Conservation (phyloP, 2,888 invertebrate species). For the Lasioglossum morio region DNA sequence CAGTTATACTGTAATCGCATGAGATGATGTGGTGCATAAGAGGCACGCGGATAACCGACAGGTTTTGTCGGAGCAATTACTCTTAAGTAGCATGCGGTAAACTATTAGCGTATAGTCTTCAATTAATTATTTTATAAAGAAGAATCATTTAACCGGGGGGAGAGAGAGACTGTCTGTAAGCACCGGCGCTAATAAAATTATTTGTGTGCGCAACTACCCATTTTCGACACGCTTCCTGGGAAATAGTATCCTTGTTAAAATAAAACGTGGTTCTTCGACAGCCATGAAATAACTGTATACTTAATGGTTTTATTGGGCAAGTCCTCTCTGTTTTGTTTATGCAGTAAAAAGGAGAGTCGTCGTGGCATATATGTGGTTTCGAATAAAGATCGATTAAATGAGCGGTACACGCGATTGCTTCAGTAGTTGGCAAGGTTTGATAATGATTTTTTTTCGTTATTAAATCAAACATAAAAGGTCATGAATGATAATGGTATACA, state of each 20-base stretch:
- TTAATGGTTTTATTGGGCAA: background rate
- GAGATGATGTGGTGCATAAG: background rate
- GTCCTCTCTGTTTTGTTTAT: too few relatives aligned
- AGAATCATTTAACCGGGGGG: background rate
- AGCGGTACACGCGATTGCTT: too few relatives aligned
- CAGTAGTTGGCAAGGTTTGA: too few relatives aligned
- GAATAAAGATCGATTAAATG: too few relatives aligned
- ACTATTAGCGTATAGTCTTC: background rate
- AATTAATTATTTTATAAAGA: background rate
- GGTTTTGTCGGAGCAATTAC: constrained; percentile 13
- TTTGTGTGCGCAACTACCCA: background rate
- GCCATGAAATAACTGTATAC: background rate
- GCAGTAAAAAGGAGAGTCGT: too few relatives aligned
- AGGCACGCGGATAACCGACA: background rate
- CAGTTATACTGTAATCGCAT: constrained; percentile 15
- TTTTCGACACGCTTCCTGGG: background rate
- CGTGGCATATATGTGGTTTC: too few relatives aligned
- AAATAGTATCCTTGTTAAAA: background rate
- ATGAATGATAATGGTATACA: background rate
- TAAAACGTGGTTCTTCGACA: background rate
- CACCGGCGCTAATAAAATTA: background rate
- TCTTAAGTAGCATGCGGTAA: background rate
- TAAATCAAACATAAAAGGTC: background rate
- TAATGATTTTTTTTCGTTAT: background rate
- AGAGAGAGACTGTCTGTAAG: background rate